Conservation (phyloP, 2,113 vertebrate species). For the Ramphastos sulfuratus region DNA sequence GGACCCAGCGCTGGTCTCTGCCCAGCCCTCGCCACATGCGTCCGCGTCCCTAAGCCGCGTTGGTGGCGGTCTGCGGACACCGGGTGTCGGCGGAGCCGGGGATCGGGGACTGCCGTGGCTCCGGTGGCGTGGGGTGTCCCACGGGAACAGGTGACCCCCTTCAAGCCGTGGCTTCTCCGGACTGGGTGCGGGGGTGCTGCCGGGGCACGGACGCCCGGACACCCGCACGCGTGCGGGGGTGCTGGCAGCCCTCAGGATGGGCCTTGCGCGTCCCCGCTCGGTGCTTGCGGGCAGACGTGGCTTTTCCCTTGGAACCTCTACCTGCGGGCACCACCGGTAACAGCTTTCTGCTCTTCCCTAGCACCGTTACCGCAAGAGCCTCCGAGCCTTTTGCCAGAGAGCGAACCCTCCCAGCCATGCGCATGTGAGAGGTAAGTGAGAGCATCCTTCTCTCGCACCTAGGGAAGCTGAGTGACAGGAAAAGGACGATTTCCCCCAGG, state of each 20-base stretch:
- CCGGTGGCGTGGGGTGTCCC: not conserved
- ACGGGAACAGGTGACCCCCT: not conserved
- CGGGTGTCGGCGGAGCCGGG: not conserved
- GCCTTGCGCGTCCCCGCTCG: not conserved
- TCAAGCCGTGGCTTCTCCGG: not conserved
- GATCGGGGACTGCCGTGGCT: not conserved
- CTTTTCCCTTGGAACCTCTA: fast-evolving
- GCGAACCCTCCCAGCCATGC: not conserved
- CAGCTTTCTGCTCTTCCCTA: not conserved
- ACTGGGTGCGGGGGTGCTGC: not conserved
- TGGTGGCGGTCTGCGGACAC: not conserved
- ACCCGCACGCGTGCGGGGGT: not conserved
- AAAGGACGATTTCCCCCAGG: not conserved
- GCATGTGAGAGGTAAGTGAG: not conserved
- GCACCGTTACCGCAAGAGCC: not conserved
- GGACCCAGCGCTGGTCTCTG: not conserved
- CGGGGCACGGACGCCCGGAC: not conserved
- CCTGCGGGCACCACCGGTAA: not conserved
- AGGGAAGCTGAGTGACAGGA: not conserved
- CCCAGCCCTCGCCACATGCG: fast-evolving
- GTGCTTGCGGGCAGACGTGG: not conserved
- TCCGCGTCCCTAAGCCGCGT: not conserved
- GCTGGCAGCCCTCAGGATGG: not conserved
- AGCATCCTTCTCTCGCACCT: not conserved
- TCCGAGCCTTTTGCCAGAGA: fast-evolving